Evolutionary conservation across 35 echinoderm and acorn worm species (phyloP).

Genomic region (Ptychodera flava): DNA sequence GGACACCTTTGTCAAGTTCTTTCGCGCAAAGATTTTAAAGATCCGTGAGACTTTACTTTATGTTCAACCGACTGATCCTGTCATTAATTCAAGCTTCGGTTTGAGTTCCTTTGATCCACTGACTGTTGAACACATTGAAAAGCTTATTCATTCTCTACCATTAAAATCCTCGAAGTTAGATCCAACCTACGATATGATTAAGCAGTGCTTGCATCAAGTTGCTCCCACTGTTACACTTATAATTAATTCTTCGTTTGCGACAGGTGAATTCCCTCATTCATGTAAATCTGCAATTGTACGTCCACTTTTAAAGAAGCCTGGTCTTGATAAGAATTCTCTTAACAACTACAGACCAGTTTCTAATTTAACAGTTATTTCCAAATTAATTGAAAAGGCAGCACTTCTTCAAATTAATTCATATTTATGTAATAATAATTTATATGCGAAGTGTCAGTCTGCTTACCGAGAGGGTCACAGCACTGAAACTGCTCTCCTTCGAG

Average conservation of each 20-base stretch:
- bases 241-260: neutral
- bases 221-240: neutral
- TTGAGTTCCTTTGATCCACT: neutral
- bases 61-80: neutral
- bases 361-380: neutral
- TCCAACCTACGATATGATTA: neutral
- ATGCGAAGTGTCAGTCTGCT: neutral
- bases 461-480: neutral
- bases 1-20: neutral
- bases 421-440: too few species aligned
- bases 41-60: neutral
- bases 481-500: too few species aligned
- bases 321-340: neutral
- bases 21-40: neutral
- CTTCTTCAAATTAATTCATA: neutral
- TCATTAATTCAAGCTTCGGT: neutral
- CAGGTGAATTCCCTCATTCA: neutral
- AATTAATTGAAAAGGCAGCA: neutral
- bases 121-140: neutral
- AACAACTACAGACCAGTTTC: neutral
- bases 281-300: neutral
- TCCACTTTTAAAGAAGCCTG: neutral
- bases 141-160: neutral
- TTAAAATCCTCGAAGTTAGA: neutral
- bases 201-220: neutral